Conservation (phyloP, 1,140 invertebrate species). For the Ceratoteleas bidentatus region DNA sequence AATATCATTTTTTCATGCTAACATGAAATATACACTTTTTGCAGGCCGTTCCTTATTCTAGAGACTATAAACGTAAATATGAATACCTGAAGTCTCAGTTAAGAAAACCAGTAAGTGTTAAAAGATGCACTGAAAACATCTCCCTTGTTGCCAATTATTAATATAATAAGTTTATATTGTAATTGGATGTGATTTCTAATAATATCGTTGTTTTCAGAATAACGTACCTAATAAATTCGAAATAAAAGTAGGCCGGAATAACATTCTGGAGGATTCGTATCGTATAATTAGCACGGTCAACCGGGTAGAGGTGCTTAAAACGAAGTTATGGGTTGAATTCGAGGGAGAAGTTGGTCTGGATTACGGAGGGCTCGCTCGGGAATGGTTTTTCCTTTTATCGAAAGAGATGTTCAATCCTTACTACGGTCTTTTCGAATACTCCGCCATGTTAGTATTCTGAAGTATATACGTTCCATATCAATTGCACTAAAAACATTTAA, state of each 20-base stretch:
- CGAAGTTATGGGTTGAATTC: conserved; percentile 99
- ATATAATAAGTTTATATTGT: not conserved
- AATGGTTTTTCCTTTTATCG: conserved; percentile 99
- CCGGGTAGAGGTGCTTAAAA: conserved; percentile 94
- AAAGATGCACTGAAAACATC: not conserved
- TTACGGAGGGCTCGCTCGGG: conserved; percentile 97
- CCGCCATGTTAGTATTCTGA: conserved; percentile 87
- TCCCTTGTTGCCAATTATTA: not conserved
- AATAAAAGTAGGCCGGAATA: conserved; percentile 94
- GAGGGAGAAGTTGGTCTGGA: conserved; percentile 98
- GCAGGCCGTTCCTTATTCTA: conserved; percentile 96
- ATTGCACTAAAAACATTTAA: not conserved
- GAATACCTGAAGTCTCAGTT: conserved; percentile 98
- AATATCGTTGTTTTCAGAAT: conserved; percentile 83
- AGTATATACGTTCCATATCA: conserved; percentile 31
- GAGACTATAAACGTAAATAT: conserved; percentile 99
- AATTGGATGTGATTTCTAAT: conserved; percentile 9
- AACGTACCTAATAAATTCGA: conserved; percentile 99
- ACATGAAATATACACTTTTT: conserved; percentile 36
- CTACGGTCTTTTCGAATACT: conserved; percentile 99
- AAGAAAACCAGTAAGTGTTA: conserved; percentile 92
- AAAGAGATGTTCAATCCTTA: conserved; percentile 99
- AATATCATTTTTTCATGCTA: too few species aligned
- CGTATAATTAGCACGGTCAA: conserved; percentile 93
- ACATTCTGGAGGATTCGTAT: conserved; percentile 98